Evolutionary conservation across 2,888 invertebrate genomes (phyloP).

Genomic region (Trissoscelio sp.): DNA sequence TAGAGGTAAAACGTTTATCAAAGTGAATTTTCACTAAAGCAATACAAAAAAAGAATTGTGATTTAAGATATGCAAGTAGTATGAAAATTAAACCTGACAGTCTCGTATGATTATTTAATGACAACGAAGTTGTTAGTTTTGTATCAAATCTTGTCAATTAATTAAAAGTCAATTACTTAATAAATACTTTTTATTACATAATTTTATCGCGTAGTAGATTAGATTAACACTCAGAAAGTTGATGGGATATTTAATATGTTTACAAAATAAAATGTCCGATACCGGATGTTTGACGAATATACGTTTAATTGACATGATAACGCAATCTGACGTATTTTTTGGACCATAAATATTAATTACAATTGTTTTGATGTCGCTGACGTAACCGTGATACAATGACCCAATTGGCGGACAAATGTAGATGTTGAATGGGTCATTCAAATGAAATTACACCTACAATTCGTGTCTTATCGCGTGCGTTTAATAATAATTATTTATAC

Average conservation of each 20-base stretch:
- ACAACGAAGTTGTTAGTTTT: conserved; percentile 9
- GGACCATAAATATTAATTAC: neutral
- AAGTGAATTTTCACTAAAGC: too few species aligned
- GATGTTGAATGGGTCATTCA: conserved; percentile 20
- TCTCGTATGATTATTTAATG: neutral
- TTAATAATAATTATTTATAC: conserved; percentile 38
- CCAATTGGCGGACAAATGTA: conserved; percentile 22
- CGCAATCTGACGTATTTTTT: conserved; percentile 5
- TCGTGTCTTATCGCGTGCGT: conserved; percentile 19
- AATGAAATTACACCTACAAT: conserved; percentile 44
- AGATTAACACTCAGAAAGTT: conserved; percentile 22
- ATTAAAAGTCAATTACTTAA: conserved; percentile 37
- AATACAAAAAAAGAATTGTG: too few species aligned
- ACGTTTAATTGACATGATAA: conserved; percentile 15
- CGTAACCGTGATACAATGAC: conserved; percentile 27
- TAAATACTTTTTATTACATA: conserved; percentile 20
- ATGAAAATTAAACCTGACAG: conserved; percentile 10
- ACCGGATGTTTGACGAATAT: neutral
- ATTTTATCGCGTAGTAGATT: conserved; percentile 16
- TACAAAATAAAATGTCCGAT: conserved; percentile 18
- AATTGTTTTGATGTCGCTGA: conserved; percentile 12
- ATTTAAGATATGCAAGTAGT: too few species aligned
- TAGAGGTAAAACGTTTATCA: too few species aligned
- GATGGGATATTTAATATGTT: conserved; percentile 14
- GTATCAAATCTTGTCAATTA: conserved; percentile 31